A percentile compares a stretch with the other conserved stretches of the same genome.
Conservation (phyloP, 1,140 invertebrate species). For the Diuraphis noxia region DNA sequence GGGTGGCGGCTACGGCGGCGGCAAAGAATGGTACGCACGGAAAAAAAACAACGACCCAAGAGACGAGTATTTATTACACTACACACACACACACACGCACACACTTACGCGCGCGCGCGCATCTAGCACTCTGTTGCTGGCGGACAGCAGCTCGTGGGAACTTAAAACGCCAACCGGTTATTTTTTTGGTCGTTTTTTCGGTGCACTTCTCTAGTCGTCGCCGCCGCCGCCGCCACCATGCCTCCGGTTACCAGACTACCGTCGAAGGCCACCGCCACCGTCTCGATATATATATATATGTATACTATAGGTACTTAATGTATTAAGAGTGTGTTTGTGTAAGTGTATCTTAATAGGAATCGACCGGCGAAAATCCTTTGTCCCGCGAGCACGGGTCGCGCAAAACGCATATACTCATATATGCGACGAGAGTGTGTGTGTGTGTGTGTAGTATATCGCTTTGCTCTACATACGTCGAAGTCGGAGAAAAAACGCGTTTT, state of each 20-base stretch:
- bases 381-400: background rate
- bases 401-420: background rate
- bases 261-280: constrained; percentile 50
- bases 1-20: background rate
- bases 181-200: constrained; percentile 42
- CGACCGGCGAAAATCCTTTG: constrained; percentile 35
- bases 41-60: constrained; percentile 25
- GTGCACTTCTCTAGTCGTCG: constrained; percentile 34
- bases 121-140: constrained; percentile 1
- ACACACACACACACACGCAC: background rate
- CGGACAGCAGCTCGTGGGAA: constrained; percentile 40
- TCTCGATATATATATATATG: background rate
- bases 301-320: background rate
- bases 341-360: background rate
- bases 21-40: background rate
- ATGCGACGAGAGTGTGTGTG: no score
- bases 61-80: constrained; percentile 45
- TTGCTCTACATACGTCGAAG: background rate
- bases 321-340: no score
- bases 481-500: background rate
- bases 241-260: constrained; percentile 46
- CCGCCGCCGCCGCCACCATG: background rate
- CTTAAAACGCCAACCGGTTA: constrained; percentile 53
- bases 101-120: background rate
- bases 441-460: background rate